Evolutionary conservation across 2,888 invertebrate genomes (phyloP).

Genomic region (Ectemnius cavifrons): DNA sequence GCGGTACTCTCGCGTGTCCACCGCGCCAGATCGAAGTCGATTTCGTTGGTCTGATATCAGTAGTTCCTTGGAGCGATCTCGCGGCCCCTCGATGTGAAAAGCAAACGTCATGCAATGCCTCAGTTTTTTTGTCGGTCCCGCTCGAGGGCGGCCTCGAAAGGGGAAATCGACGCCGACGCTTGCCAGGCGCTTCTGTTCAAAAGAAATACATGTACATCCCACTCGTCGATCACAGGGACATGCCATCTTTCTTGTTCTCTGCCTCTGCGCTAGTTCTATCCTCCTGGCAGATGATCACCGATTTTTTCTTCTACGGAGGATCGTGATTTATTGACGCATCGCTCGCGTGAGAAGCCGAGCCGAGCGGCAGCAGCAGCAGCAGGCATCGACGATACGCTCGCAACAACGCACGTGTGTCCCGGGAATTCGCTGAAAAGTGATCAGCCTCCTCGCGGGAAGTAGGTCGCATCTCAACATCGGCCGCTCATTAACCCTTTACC

Average conservation of each 20-base stretch:
- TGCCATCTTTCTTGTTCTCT: conserved; percentile 12
- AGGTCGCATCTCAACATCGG: conserved; percentile 17
- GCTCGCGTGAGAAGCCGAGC: conserved; percentile 61
- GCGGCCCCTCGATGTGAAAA: conserved; percentile 22
- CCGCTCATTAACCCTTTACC: conserved; percentile 13
- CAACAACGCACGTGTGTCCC: conserved; percentile 44
- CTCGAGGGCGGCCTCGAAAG: conserved; percentile 32
- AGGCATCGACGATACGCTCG: too few species aligned
- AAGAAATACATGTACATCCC: conserved; percentile 45
- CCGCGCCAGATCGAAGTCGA: too few species aligned
- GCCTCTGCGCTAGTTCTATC: conserved; percentile 28
- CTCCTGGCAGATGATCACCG: conserved; percentile 60
- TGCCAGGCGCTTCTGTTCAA: conserved; percentile 50
- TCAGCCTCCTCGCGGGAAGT: not conserved
- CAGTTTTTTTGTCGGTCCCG: conserved; percentile 37
- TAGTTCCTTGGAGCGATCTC: conserved; percentile 13
- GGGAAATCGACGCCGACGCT: conserved; percentile 65
- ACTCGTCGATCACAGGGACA: conserved; percentile 32
- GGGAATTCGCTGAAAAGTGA: conserved; percentile 30
- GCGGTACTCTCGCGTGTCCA: too few species aligned
- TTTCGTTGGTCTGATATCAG: too few species aligned
- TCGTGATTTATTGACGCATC: conserved; percentile 62
- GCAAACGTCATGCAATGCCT: conserved; percentile 28
- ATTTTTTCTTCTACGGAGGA: conserved; percentile 53
- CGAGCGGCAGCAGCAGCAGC: conserved; percentile 15